phyloP scores from a whole-genome alignment of 2,797 vertebrate genomes.

The Picus viridis region DNA sequence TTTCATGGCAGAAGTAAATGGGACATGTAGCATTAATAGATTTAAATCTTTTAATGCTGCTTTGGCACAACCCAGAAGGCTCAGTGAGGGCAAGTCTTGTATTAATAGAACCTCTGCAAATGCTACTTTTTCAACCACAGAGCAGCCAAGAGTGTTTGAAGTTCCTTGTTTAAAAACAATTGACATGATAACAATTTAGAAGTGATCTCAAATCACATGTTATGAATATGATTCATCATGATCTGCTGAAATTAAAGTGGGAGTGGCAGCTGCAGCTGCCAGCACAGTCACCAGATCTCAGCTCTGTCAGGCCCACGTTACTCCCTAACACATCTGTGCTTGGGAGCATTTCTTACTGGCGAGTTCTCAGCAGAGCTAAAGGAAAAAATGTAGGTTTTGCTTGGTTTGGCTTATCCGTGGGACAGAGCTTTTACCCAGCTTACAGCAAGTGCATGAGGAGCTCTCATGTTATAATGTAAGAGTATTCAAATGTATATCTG shows the following conservation, averaged over 20 bases:
- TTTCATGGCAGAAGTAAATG: slow-evolving; percentile 8
- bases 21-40: slow-evolving; percentile 46
- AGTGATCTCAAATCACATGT: slow-evolving; percentile 20
- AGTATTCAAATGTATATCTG: background rate
- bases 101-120: slow-evolving; percentile 39
- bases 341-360: slow-evolving; percentile 29
- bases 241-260: slow-evolving; percentile 5
- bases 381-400: background rate
- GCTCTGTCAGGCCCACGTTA: slow-evolving; percentile 52
- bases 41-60: slow-evolving; percentile 66
- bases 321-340: slow-evolving; percentile 52
- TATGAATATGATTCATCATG: slow-evolving; percentile 27
- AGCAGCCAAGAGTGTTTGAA: background rate
- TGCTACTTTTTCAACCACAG: background rate
- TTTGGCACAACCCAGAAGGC: slow-evolving; percentile 15
- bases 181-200: background rate
- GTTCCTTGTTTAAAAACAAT: background rate
- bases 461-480: background rate
- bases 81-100: slow-evolving; percentile 16
- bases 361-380: background rate
- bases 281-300: slow-evolving; percentile 53
- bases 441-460: accelerated
- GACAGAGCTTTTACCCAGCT: background rate
- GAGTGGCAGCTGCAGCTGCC: slow-evolving; percentile 56
- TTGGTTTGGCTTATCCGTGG: background rate